Evolutionary conservation across 2,797 vertebrate genomes (phyloP), one percentile per base, ranked within the genome.

Genomic region (Pyrocephalus nanus): DNA sequence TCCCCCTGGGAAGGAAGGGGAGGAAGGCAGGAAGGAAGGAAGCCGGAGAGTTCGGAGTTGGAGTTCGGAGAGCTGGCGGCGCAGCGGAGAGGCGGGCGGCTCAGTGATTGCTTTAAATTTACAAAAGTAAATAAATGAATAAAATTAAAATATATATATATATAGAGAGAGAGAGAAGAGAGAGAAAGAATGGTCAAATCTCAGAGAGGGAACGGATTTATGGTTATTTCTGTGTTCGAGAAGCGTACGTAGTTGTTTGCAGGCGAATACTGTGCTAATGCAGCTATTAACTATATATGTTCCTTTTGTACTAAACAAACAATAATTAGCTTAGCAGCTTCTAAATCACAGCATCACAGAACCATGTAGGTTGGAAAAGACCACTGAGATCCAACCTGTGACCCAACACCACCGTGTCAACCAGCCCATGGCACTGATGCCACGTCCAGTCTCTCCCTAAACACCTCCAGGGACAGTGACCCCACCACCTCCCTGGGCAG

Each of bases 281-380:
- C 34, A 21, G 4, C 8, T 71, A 78, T 64, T 53, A 51, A 47
- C 32, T 3, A 0, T 8, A 0, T 0, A 0, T 3, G 3, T 47
- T 57, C 26, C 45, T 50, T 4, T 18, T 66, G 3, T 29, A 9
- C 18, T 32, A 69, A 67, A 19, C 53, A 34, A 42, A 18, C 40
- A 19, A 3, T 16, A 65, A 19, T 45, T 20, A 38, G 11, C 36
- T 27, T 22, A 30, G 2, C 8, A 25, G 16, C 21, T 40, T 36
- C 15, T 36, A 48, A 51, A 47, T 43, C 6, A 8, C 18, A 40
- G 26, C 9, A 29, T 43, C 42, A 45, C 42, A 18, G 16, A 13
- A n/a, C 21, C 8, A 7, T 4, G 26, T 23, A 45, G 15, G 32
- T 19, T 47, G 43, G 32, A 17, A 65, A 19, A 47, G 43, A n/a